Evolutionary conservation across 2,797 vertebrate genomes (phyloP), one percentile per base, ranked within the genome.

Genomic region (Buceros bicornis): DNA sequence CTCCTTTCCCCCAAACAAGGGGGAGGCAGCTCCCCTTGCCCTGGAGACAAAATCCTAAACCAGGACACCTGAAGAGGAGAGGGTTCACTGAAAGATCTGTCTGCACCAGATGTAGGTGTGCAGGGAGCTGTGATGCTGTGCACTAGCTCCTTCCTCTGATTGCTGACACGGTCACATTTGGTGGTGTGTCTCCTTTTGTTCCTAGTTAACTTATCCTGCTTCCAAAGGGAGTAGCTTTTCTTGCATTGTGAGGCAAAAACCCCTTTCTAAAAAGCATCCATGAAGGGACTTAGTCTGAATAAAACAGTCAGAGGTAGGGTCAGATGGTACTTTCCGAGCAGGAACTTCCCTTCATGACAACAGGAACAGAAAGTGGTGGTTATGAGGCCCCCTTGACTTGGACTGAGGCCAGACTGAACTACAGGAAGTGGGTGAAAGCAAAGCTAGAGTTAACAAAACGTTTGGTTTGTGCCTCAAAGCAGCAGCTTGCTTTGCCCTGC

Each of bases 361-460:
- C 47, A 70, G 70, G 87, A 92, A 85, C 87, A 66, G 82, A 95
- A 95, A 92, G 87, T 90, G 87, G 24, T 70, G 83, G 26, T 43
- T 42, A 64, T 58, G 47, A 43, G 40, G 6, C 26, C 16, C 51
- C 47, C 37, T 56, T 69, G 65, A 51, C 61, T 90, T 92, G 87
- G 42, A 22, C 20, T 48, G 57, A 43, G 43, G 74, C 70, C 83
- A 94, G 37, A 8, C 42, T 73, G 66, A 85, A 43, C 26, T 61
- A 48, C 42, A 72, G 92, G 74, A 92, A 90, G 83, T 16, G 42
- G 37, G 33, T 82, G 83, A 92, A 92, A 88, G 74, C 79, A 90
- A 47, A 82, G 66, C 47, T 48, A 70, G 33, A 43, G 16, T n/a
- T 67, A 76, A 54, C 58, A 89, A 58, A 87, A 62, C 28, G 2